A percentile compares a stretch with the other conserved stretches of the same genome.
Evolutionary conservation across 2,888 invertebrate species (phyloP).

Genomic region (Sepioteuthis lessoniana): DNA sequence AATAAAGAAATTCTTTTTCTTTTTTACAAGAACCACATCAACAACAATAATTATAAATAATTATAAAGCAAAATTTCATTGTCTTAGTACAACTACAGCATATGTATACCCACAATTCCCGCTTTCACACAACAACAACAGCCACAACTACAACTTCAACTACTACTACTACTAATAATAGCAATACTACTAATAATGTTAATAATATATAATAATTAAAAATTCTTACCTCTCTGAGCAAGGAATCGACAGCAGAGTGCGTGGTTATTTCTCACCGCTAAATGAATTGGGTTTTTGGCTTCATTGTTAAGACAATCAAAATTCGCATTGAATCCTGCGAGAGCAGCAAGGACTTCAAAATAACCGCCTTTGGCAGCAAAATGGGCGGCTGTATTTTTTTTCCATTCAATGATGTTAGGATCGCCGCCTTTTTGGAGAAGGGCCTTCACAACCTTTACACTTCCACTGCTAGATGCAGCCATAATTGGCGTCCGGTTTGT

Average conservation of each 20-base stretch:
- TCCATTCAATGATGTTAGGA: conserved; percentile 66
- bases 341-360: conserved; percentile 66
- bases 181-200: neutral
- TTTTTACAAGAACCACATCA: no score
- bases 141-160: no score
- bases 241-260: conserved; percentile 73
- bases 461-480: conserved; percentile 73
- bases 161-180: neutral
- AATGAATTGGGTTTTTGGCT: conserved; percentile 73
- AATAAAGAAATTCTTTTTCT: no score
- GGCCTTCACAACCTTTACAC: conserved; percentile 70
- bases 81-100: no score
- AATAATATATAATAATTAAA: neutral
- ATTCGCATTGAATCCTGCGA: conserved; percentile 73
- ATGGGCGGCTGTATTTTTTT: conserved; percentile 72
- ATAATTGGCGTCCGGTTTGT: conserved; percentile 73
- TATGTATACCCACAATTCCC: no score
- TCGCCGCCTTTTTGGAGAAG: conserved; percentile 70
- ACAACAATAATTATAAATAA: no score
- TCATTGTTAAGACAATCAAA: conserved; percentile 73
- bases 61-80: no score
- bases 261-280: conserved; percentile 71
- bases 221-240: conserved; percentile 71
- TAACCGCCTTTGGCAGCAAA: conserved; percentile 73
- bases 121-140: no score